These are phyloP conservation scores for Alcis repandata DNA, from an alignment of 2,888 invertebrate genomes.

Conservation along the genomic window DNA sequence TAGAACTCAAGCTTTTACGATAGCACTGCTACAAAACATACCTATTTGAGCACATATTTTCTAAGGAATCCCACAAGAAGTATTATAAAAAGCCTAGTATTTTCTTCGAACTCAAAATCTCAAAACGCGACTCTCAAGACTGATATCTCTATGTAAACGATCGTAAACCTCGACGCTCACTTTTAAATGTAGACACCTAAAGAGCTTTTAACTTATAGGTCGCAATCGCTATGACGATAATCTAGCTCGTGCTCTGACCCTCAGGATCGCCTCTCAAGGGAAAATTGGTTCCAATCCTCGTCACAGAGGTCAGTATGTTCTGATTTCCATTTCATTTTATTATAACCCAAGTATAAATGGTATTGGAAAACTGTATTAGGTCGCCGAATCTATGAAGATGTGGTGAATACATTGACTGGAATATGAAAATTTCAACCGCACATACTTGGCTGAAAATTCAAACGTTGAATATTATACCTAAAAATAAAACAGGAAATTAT, in stretches of 20 bases:
- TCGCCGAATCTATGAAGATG: conserved; percentile 49
- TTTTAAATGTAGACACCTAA: conserved; percentile 17
- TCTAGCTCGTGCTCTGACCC: conserved; percentile 57
- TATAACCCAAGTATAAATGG: conserved; percentile 60
- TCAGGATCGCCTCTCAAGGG: conserved; percentile 47
- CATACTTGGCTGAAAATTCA: conserved; percentile 8
- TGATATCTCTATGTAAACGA: conserved; percentile 6
- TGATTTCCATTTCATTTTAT: conserved; percentile 72
- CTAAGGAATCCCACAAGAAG: neutral
- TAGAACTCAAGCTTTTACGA: conserved; percentile 12
- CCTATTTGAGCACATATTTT: neutral
- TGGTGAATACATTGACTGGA: conserved; percentile 46
- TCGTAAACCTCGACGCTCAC: conserved; percentile 5
- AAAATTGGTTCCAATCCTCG: conserved; percentile 65
- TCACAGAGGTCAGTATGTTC: conserved; percentile 67
- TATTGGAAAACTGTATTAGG: conserved; percentile 60
- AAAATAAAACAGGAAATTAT: neutral
- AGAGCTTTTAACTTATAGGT: conserved; percentile 30
- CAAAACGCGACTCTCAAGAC: neutral
- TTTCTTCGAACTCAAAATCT: neutral
- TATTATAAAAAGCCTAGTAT: neutral
- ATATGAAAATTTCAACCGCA: conserved; percentile 40
- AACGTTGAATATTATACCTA: conserved; percentile 15
- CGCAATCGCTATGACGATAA: conserved; percentile 52
- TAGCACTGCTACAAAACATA: neutral